phyloP scores from a whole-genome alignment of 1,140 invertebrate genomes.

The Colletes gigas region DNA sequence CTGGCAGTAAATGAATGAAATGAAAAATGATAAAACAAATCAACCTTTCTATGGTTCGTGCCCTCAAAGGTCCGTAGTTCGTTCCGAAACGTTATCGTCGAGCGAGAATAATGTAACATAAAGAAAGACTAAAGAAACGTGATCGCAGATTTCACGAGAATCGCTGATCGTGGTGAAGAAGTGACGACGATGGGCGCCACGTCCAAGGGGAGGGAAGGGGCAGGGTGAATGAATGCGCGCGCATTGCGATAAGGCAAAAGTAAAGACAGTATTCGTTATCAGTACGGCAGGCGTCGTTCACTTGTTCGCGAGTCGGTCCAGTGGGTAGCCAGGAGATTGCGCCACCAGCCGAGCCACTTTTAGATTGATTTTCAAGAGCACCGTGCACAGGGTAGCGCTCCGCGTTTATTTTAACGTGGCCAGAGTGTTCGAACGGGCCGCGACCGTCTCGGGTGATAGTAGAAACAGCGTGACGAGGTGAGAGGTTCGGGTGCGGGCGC shows the following conservation, averaged over 20 bases:
- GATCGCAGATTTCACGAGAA: slow-evolving; percentile 5
- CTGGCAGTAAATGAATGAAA: too few species aligned
- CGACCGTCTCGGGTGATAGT: slow-evolving; percentile 63
- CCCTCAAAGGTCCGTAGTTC: too few species aligned
- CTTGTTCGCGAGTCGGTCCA: slow-evolving; percentile 61
- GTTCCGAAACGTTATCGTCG: too few species aligned
- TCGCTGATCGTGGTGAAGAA: slow-evolving; percentile 18
- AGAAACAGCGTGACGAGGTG: slow-evolving; percentile 64
- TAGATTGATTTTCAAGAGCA: slow-evolving; percentile 81
- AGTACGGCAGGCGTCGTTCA: slow-evolving; percentile 55
- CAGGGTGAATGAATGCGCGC: slow-evolving; percentile 48
- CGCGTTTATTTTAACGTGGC: slow-evolving; percentile 79
- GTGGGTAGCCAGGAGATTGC: slow-evolving; percentile 68
- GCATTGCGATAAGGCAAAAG: slow-evolving; percentile 57
- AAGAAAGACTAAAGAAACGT: neutral
- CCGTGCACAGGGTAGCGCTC: slow-evolving; percentile 71
- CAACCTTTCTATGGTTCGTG: too few species aligned
- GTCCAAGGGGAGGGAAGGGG: neutral
- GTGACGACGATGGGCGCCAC: neutral
- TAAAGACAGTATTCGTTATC: slow-evolving; percentile 57
- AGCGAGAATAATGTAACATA: neutral
- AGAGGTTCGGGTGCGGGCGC: slow-evolving; percentile 71
- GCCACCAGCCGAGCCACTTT: slow-evolving; percentile 74
- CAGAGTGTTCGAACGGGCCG: slow-evolving; percentile 63
- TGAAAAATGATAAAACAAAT: too few species aligned